Conservation (phyloP, 1,140 invertebrate species). For the Pseudomyrmex flavicornis region DNA sequence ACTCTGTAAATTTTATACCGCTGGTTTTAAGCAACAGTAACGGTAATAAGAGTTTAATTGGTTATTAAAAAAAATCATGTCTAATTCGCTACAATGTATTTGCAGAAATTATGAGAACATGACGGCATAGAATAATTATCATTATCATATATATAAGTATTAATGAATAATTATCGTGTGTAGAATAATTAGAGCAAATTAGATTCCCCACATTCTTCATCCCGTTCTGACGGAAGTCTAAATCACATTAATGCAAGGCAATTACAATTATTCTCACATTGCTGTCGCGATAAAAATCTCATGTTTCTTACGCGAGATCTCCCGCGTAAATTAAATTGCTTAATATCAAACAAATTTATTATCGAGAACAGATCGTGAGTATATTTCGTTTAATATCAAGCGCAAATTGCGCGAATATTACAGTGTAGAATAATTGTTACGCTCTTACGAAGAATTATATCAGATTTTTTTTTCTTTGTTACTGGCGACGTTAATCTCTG, state of each 20-base stretch:
- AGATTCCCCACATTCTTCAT: conserved; percentile 29
- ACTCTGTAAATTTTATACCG: conserved; percentile 21
- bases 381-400: conserved; percentile 38
- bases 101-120: conserved; percentile 50
- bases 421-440: conserved; percentile 45
- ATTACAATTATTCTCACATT: conserved; percentile 57
- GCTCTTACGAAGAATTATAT: conserved; percentile 23
- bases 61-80: conserved; percentile 39
- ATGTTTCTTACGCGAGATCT: conserved; percentile 32
- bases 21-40: conserved; percentile 26
- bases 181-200: conserved; percentile 47
- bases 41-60: conserved; percentile 48
- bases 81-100: conserved; percentile 38
- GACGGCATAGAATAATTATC: conserved; percentile 46
- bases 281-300: conserved; percentile 29
- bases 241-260: conserved; percentile 42
- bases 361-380: conserved; percentile 50
- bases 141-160: conserved; percentile 51
- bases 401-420: conserved; percentile 29
- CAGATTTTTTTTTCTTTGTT: conserved; percentile 22
- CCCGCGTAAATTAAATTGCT: conserved; percentile 22
- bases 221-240: conserved; percentile 42
- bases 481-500: conserved; percentile 7
- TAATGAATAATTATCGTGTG: conserved; percentile 46
- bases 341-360: conserved; percentile 53